A percentile compares a stretch with the other conserved stretches of the same genome.
These are phyloP conservation scores for Helobdella robusta DNA, from an alignment of 2,888 invertebrate genomes.

Conservation along the genomic window DNA sequence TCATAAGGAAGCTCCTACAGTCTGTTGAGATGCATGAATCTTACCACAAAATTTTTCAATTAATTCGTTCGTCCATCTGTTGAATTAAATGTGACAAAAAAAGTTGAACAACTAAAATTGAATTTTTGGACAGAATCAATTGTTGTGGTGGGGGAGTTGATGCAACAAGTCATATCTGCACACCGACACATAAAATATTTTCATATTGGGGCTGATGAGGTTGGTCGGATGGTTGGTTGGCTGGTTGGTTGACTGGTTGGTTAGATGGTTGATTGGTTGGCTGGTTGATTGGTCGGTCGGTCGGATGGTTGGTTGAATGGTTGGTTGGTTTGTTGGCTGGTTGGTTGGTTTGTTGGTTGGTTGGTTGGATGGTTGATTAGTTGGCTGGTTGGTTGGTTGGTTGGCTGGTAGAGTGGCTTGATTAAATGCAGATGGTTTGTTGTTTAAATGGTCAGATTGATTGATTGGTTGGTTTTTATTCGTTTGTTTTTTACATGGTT, in stretches of 20 bases:
- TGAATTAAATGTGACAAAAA: not conserved
- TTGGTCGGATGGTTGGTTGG: no score
- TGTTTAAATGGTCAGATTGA: conserved; percentile 2
- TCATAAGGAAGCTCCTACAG: not conserved
- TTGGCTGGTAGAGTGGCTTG: not conserved
- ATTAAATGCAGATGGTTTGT: not conserved
- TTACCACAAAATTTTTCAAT: not conserved
- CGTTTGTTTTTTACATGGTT: no score
- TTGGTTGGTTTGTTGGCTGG: no score
- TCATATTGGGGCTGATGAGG: conserved; percentile 74
- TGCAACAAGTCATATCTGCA: conserved; percentile 61
- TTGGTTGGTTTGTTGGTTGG: no score
- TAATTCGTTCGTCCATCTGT: not conserved
- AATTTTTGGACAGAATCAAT: conserved; percentile 47
- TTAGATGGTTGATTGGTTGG: no score
- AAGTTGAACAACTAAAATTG: not conserved
- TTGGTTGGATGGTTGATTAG: no score
- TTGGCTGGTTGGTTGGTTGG: no score
- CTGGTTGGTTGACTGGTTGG: no score
- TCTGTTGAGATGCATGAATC: not conserved
- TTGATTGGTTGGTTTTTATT: not conserved
- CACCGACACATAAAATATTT: conserved; percentile 59
- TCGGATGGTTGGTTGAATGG: no score
- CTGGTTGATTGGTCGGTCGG: no score
- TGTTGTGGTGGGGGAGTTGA: conserved; percentile 58